Evolutionary conservation across 2,797 vertebrate species (phyloP).

Genomic region (Buceros bicornis): DNA sequence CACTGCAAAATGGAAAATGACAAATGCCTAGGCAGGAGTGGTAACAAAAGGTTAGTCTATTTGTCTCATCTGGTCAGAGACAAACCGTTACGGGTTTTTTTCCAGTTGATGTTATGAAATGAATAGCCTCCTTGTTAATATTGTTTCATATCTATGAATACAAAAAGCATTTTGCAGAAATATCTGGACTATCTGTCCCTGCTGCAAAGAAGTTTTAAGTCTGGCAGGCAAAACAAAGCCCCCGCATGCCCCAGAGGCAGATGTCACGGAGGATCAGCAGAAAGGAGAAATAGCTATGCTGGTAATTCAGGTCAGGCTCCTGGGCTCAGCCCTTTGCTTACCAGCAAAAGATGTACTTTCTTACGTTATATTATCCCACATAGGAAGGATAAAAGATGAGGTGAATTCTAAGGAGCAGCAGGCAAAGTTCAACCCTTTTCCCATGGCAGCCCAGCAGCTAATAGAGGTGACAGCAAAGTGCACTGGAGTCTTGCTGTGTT

Average conservation of each 20-base stretch:
- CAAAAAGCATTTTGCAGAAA: not conserved
- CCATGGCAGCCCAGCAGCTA: not conserved
- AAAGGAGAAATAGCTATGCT: not conserved
- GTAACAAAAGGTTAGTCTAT: not conserved
- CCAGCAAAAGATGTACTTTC: not conserved
- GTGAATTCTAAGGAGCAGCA: not conserved
- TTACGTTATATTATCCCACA: not conserved
- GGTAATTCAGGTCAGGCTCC: conserved; percentile 13
- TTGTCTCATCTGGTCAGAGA: not conserved
- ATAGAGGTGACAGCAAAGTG: not conserved
- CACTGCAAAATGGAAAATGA: not conserved
- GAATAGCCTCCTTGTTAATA: not conserved
- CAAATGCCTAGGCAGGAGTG: not conserved
- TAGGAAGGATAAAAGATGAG: not conserved
- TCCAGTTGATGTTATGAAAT: not conserved
- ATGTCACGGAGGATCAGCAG: not conserved
- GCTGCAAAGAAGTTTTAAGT: not conserved
- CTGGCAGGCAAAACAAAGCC: not conserved
- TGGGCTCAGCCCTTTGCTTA: not conserved
- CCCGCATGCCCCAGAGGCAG: not conserved
- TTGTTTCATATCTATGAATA: not conserved
- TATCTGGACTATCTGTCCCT: not conserved
- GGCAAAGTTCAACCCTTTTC: not conserved
- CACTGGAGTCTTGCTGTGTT: not conserved
- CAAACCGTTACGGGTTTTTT: not conserved